Percentiles rank a stretch among this genome's conserved stretches.
Conservation (phyloP, 2,113 vertebrate genomes). For the Hemiscyllium ocellatum region DNA sequence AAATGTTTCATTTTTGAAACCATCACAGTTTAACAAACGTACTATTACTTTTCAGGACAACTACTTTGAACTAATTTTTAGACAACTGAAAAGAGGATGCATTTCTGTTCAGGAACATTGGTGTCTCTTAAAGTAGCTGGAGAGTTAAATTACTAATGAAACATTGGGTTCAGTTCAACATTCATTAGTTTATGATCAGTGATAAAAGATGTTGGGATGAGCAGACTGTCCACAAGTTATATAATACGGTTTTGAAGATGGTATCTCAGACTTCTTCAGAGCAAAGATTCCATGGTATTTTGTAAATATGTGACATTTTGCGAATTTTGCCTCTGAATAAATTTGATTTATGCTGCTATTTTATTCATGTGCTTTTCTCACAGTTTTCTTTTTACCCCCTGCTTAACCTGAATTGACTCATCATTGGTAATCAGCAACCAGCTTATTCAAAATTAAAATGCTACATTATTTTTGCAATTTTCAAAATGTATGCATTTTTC, state of each 20-base stretch:
- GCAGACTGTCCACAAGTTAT: constrained; percentile 6
- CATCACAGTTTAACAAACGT: not conserved
- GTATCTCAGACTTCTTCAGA: not conserved
- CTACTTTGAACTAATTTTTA: not conserved
- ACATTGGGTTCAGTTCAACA: not conserved
- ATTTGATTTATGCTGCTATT: not conserved
- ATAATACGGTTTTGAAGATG: not conserved
- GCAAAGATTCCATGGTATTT: not conserved
- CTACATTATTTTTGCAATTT: not conserved
- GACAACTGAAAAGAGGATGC: not conserved
- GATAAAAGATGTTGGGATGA: not conserved
- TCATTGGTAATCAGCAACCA: not conserved
- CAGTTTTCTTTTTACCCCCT: not conserved
- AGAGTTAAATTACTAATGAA: not conserved
- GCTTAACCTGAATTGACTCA: not conserved
- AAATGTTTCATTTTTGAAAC: not conserved
- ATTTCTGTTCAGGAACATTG: not conserved
- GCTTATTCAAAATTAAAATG: not conserved
- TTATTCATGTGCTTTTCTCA: not conserved
- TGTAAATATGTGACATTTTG: not conserved
- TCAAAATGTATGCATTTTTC: not conserved
- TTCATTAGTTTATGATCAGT: not conserved
- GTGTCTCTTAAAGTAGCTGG: not conserved
- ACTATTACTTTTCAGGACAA: not conserved
- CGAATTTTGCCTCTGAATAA: not conserved